Evolutionary conservation across 2,113 vertebrate genomes (phyloP), one percentile per base, ranked within the genome.

Genomic region (Percina caprodes): DNA sequence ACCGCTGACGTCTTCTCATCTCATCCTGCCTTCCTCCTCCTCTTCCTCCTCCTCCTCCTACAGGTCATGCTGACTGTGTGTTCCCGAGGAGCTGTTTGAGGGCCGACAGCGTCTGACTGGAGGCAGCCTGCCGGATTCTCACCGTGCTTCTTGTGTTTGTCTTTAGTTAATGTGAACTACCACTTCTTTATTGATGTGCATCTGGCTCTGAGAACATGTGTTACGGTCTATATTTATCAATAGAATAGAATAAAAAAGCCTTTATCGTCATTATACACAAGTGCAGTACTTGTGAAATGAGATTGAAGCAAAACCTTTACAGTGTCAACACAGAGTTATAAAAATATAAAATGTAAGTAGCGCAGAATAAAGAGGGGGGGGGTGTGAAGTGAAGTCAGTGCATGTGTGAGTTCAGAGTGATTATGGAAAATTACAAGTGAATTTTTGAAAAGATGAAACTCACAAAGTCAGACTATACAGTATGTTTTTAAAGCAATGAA

Each of bases 51-150:
- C 54, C 58, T 42, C 66, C 54, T 58, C 46, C 26, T 49, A 26
- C 19, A 7, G 61, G 62, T 74, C 62, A 74, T 2, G 49, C 79
- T 24, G 39, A 55, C 63, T 24, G 33, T 46, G 68, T 63, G 77
- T 23, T 24, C 55, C 48, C 15, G 67, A 71, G 14, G 13, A 55
- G 49, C 21, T 39, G 39, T 35, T 8, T 5, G 21, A 59, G 42
- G 24, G 24, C 74, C 51, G 11, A 16, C 42, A 16, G 39, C 51
- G 51, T n/a, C 24, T 8, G 58, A 2, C 74, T 23, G 33, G 11
- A 55, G 73, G 23, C 56, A 23, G 59, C 0, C 58, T 14, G 1
- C 18, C 7, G 72, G 14, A 24, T 72, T 48, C 55, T 21, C 19
- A 19, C 7, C 2, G 11, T 46, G 56, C n/a, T 52, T 26, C 30